Evolutionary conservation across 2,113 vertebrate species (phyloP).

Genomic region (Bostrychus sinensis): DNA sequence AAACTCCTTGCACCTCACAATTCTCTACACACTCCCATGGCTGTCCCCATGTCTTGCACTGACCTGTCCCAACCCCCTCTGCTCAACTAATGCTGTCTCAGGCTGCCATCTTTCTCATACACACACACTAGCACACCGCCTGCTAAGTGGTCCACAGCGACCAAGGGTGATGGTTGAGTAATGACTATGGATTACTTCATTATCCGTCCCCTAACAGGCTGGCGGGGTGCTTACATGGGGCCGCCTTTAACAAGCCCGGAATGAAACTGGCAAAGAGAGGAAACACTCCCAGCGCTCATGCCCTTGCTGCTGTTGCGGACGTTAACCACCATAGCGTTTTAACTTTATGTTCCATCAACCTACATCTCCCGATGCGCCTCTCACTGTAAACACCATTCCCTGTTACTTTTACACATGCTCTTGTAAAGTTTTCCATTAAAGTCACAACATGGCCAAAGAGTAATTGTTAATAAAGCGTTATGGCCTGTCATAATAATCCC

Average conservation of each 20-base stretch:
- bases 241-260: slow-evolving; percentile 63
- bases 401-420: background rate
- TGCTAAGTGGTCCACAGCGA: slow-evolving; percentile 66
- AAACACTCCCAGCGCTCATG: slow-evolving; percentile 41
- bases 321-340: slow-evolving; percentile 35
- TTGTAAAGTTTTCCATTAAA: slow-evolving; percentile 50
- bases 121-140: slow-evolving; percentile 43
- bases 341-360: slow-evolving; percentile 15
- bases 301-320: slow-evolving; percentile 35
- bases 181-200: slow-evolving; percentile 79
- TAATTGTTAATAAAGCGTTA: slow-evolving; percentile 58
- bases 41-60: slow-evolving; percentile 27
- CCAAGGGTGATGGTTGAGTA: slow-evolving; percentile 73
- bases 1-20: slow-evolving; percentile 22
- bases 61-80: slow-evolving; percentile 23
- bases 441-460: slow-evolving; percentile 40
- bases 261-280: slow-evolving; percentile 37
- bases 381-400: slow-evolving; percentile 3
- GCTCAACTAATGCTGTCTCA: slow-evolving; percentile 36
- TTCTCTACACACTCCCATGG: slow-evolving; percentile 12
- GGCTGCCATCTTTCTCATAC: slow-evolving; percentile 44
- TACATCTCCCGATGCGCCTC: background rate
- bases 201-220: slow-evolving; percentile 66
- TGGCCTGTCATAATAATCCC: slow-evolving; percentile 62
- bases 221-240: slow-evolving; percentile 59